These are phyloP conservation scores for Drepana arcuata DNA, from an alignment of 1,140 invertebrate species.

Conservation along the genomic window DNA sequence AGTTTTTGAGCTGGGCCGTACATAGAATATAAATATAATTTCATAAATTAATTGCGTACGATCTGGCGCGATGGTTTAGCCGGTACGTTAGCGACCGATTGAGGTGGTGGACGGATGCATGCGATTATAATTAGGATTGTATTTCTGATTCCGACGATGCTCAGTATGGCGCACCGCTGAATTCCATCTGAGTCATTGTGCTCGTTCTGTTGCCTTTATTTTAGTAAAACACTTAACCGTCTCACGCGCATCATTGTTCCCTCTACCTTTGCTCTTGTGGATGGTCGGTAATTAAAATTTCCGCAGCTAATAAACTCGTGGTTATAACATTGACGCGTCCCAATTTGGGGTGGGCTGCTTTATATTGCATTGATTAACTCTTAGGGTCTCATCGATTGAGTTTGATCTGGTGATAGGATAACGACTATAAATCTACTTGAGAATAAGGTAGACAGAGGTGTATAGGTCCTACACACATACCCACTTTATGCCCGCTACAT, in stretches of 20 bases:
- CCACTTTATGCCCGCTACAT: no score
- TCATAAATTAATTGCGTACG: background rate
- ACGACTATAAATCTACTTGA: no score
- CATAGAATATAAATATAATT: no score
- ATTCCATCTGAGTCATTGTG: slow-evolving; percentile 71
- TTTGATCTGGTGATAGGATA: no score
- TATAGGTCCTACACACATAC: no score
- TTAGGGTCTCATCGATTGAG: no score
- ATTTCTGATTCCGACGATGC: slow-evolving; percentile 71
- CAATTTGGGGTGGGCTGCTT: no score
- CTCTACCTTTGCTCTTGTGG: slow-evolving; percentile 22
- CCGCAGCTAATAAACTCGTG: slow-evolving; percentile 13
- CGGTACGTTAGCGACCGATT: slow-evolving; percentile 53
- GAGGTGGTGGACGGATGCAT: slow-evolving; percentile 66
- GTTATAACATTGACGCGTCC: background rate
- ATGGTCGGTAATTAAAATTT: slow-evolving; percentile 25
- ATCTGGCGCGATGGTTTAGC: slow-evolving; percentile 20
- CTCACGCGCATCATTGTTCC: slow-evolving; percentile 61
- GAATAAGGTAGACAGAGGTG: no score
- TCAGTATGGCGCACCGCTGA: slow-evolving; percentile 61
- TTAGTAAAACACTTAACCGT: slow-evolving; percentile 66
- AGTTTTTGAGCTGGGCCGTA: no score
- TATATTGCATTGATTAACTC: no score
- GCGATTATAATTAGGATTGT: slow-evolving; percentile 72
- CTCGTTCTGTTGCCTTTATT: slow-evolving; percentile 67